Base-by-base conservation (phyloP, 2,113 vertebrate genomes). In the Planiliza haematocheilus region DNA sequence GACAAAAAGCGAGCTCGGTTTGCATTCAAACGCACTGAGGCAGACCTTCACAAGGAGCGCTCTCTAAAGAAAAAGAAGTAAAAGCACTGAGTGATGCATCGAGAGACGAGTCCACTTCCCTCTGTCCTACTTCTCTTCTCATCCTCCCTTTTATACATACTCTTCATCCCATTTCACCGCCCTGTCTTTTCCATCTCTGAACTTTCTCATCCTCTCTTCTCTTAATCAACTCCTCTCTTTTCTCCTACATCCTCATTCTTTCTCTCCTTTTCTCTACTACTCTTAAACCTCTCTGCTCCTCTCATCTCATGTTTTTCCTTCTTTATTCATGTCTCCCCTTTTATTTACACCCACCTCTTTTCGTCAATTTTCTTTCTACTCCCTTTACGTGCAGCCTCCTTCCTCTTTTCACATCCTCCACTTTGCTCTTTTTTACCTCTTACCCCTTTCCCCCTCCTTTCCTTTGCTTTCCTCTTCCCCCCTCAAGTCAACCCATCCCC, bases 21-120 rank as follows among this genome's bases (percentile, higher is more conserved):
- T 17, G 62, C 76, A 89, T 86, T 75, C 58, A 69, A 7, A 82
- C 14, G 38, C 81, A 68, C 14, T 4, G 46, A 81, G 63, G 77
- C 71, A 64, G 53, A 69, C 39, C 56, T 48, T 79, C 74, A 67
- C 49, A 7, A 21, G 38, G 7, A 30, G 64, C 8, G 63, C 38
- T 41, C 39, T 57, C 36, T 14, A 43, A 48, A 72, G 51, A 66
- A 21, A 53, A 65, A 57, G 51, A 21, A 79, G 58, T 38, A 16
- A 48, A 38, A 13, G 52, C 42, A 76, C 50, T 37, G 51, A 52
- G 56, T 7, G 56, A 57, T 37, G 60, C 56, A 53, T 39, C 48
- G 16, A 21, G 46, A n/a, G n/a, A n/a, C n/a, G n/a, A 18, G 42
- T 75, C 53, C 50, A 18, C 60, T 45, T 21, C 24, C n/a, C 8